phyloP scores from a whole-genome alignment of 2,113 vertebrate species.

The Crotalus viridis region DNA sequence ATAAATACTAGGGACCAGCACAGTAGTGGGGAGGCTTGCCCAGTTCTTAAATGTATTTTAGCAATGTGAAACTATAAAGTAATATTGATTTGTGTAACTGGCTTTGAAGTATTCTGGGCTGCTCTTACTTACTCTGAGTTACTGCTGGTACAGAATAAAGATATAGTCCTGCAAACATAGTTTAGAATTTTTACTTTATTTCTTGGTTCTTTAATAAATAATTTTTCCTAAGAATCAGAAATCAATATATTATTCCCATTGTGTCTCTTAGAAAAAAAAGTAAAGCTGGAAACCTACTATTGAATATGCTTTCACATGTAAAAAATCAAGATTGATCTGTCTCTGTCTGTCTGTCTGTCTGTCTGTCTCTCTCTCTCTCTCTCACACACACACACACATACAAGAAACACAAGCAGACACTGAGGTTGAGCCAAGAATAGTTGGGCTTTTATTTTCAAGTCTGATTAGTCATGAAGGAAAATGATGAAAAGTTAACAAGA shows the following conservation, averaged over 20 bases:
- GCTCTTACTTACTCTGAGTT: background rate
- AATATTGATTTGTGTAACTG: background rate
- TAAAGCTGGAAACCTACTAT: background rate
- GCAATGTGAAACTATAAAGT: background rate
- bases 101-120: background rate
- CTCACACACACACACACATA: background rate
- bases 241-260: background rate
- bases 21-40: too few species aligned
- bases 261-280: background rate
- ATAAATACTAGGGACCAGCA: background rate
- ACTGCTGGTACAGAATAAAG: background rate
- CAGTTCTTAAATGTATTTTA: background rate
- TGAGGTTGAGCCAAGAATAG: background rate
- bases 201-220: background rate
- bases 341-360: too few species aligned
- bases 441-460: background rate
- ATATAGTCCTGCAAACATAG: background rate
- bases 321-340: background rate
- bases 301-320: background rate
- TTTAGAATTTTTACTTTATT: background rate
- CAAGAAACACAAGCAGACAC: background rate
- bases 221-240: background rate
- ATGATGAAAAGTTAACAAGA: background rate
- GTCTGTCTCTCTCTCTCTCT: too few species aligned
- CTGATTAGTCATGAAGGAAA: background rate